Base-by-base conservation (phyloP, 2,797 vertebrate species). In the Chaenodraco wilsoni region DNA sequence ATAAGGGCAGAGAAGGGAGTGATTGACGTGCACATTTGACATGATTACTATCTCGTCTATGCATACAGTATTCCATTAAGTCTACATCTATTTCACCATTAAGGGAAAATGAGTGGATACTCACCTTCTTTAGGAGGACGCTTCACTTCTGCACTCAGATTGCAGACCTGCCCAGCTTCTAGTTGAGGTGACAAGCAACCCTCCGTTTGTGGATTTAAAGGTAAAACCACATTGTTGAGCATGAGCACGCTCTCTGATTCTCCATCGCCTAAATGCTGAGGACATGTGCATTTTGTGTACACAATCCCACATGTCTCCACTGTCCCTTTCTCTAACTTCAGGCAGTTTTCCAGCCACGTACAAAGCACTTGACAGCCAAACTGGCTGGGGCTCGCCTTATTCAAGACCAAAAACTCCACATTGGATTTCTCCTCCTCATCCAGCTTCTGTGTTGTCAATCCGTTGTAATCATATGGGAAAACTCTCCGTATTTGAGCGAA, bases 321-420 rank as follows among this genome's bases (percentile, higher is more conserved):
- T 82, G 96, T 96, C 91, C 96, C 97, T n/a, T 99, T 98, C 92
- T 98, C 97, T 5, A 96, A 95, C 90, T 98, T 99, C 92, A 99
- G 93, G 95, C 98, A 99, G 95, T 96, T 98, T 93, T 99, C 98
- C 95, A 98, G 91, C 98, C 98, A 99, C 86, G 96, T 97, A 90
- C 98, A 99, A 81, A 99, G 94, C 82, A 99, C 97, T 92, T 98
- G 97, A 91, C 98, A 99, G 76, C 98, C 98, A 91, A 99, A 99
- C 89, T 99, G 97, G 92, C 98, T 99, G 4, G 98, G 98, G 93
- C 97, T 99, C 68, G 97, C 98, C 93, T 99, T 99, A 91, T 99
- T 99, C 91, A 99, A 95, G 76, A 99, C 97, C 95, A 99, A 92
- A 94, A 99, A 99, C 93, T 99, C 98, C 95, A 99, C 97, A 86